Percentiles rank a stretch among this genome's conserved stretches.
phyloP scores from a whole-genome alignment of 2,888 invertebrate genomes.

The Alcis repandata region DNA sequence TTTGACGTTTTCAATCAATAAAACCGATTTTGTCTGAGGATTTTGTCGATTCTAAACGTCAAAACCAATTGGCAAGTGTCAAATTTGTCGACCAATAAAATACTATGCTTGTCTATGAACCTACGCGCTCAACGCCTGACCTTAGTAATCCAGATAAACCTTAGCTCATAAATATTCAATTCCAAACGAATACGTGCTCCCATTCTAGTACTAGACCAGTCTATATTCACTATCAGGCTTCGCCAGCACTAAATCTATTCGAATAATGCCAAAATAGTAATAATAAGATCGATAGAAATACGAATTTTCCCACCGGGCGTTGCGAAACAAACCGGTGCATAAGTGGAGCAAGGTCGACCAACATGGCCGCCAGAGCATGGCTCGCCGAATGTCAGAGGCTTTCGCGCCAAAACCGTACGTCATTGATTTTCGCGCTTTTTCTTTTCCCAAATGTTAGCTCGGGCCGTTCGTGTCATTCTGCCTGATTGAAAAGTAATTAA shows the following conservation, averaged over 20 bases:
- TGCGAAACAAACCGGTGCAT: constrained; percentile 76
- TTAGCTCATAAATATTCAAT: constrained; percentile 25
- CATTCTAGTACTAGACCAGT: constrained; percentile 28
- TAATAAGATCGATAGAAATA: constrained; percentile 66
- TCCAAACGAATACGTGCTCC: constrained; percentile 21
- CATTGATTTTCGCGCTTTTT: constrained; percentile 60
- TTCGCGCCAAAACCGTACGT: constrained; percentile 72
- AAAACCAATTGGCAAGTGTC: too few species aligned
- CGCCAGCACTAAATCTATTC: constrained; percentile 25
- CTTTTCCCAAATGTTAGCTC: constrained; percentile 38
- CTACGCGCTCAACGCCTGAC: constrained; percentile 18
- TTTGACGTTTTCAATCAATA: too few species aligned
- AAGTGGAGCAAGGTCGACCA: constrained; percentile 82
- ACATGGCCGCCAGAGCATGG: constrained; percentile 76
- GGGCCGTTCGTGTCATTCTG: constrained; percentile 11
- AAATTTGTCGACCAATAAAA: too few species aligned
- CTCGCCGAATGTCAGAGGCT: constrained; percentile 75
- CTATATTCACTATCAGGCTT: constrained; percentile 12
- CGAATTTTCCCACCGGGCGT: constrained; percentile 76
- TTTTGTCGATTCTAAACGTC: too few species aligned
- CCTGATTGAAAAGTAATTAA: constrained; percentile 19
- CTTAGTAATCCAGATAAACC: constrained; percentile 21
- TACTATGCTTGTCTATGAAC: too few species aligned
- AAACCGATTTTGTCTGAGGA: too few species aligned
- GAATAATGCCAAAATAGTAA: constrained; percentile 57